These are phyloP conservation scores for Elachura formosa DNA, from an alignment of 2,113 vertebrate genomes.

Conservation along the genomic window DNA sequence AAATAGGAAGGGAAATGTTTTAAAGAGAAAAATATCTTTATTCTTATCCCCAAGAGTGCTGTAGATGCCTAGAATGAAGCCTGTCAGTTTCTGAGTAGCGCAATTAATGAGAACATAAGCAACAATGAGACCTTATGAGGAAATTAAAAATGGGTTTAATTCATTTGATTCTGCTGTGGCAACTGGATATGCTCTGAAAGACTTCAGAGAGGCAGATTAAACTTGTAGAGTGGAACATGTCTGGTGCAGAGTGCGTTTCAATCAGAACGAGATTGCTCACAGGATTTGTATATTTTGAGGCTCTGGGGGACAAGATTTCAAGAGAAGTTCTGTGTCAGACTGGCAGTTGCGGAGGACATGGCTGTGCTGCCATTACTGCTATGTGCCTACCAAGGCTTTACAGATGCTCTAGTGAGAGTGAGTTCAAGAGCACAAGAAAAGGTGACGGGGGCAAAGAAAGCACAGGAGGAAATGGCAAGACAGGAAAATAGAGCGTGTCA, in stretches of 20 bases:
- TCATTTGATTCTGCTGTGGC: not conserved
- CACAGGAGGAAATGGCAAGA: not conserved
- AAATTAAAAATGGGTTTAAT: not conserved
- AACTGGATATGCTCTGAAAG: not conserved
- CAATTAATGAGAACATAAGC: not conserved
- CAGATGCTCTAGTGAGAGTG: not conserved
- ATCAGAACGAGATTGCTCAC: not conserved
- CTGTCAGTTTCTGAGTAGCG: not conserved
- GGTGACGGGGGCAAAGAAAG: not conserved
- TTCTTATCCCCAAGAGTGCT: not conserved
- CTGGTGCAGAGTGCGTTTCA: not conserved
- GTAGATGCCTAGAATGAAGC: not conserved
- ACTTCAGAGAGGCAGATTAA: not conserved
- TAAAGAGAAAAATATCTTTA: not conserved
- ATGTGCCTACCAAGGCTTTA: not conserved
- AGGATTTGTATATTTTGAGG: not conserved
- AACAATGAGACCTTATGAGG: not conserved
- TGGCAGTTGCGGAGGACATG: not conserved
- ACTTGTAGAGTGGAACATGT: not conserved
- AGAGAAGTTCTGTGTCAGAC: not conserved
- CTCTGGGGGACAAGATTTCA: not conserved
- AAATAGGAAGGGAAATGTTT: not conserved
- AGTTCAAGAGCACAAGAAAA: not conserved
- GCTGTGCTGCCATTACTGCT: not conserved
- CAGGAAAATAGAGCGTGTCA: not conserved